Evolutionary conservation across 2,113 vertebrate genomes (phyloP).

Genomic region (Lycocorax pyrrhopterus): DNA sequence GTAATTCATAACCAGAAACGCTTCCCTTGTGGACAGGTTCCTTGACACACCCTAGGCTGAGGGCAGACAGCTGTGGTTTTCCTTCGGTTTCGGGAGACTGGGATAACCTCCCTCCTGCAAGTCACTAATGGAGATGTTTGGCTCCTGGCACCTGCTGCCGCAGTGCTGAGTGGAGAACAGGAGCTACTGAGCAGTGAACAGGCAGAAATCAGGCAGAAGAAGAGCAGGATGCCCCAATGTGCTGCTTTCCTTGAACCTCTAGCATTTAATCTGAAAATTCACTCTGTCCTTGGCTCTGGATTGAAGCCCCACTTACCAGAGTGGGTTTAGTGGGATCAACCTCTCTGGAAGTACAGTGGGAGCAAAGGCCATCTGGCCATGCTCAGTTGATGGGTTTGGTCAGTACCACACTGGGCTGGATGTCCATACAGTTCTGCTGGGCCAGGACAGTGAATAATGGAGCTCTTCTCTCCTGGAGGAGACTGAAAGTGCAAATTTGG

Average conservation of each 20-base stretch:
- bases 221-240: neutral
- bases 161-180: neutral
- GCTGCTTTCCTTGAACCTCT: neutral
- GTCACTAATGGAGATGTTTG: neutral
- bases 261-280: neutral
- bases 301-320: neutral
- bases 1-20: slow-evolving; percentile 43
- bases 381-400: neutral
- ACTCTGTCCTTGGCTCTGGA: neutral
- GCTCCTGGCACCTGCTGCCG: neutral
- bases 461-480: neutral
- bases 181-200: neutral
- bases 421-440: neutral
- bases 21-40: slow-evolving; percentile 48
- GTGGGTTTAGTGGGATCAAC: neutral
- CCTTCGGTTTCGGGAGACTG: neutral
- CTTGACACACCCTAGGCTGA: slow-evolving; percentile 25
- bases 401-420: neutral
- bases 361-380: neutral
- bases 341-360: neutral
- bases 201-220: neutral
- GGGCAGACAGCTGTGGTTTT: slow-evolving; percentile 45
- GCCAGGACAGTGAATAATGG: neutral
- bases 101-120: neutral
- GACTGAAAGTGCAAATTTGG: neutral